Evolutionary conservation across 1,140 invertebrate species (phyloP).

Genomic region (Coptotermes formosanus): DNA sequence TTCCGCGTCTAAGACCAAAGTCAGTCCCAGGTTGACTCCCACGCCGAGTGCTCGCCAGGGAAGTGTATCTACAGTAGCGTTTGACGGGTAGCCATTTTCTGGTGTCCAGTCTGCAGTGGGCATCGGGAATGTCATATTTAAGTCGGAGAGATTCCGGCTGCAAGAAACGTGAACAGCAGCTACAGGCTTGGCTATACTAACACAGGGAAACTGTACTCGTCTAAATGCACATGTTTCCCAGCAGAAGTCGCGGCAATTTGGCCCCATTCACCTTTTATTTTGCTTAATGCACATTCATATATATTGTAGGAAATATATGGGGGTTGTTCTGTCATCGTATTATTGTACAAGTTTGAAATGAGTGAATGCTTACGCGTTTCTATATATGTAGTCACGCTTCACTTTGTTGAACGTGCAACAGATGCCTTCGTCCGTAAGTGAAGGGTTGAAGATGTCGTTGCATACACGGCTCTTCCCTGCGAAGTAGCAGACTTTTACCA

Average conservation of each 20-base stretch:
- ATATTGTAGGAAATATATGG: no score
- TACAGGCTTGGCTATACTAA: no score
- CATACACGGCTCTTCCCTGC: constrained; percentile 58
- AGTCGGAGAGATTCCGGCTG: constrained; percentile 52
- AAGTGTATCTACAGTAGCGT: constrained; percentile 56
- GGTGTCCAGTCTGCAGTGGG: constrained; percentile 70
- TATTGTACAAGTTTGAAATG: no score
- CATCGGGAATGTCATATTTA: constrained; percentile 64
- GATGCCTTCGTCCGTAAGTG: constrained; percentile 75
- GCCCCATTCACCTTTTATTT: no score
- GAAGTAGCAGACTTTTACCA: constrained; percentile 68
- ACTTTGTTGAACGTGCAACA: constrained; percentile 80
- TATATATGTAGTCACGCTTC: constrained; percentile 62
- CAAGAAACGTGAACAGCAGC: background rate
- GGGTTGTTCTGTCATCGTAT: no score
- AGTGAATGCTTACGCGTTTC: constrained; percentile 59
- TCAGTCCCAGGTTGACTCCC: constrained; percentile 68
- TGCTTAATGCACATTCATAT: no score
- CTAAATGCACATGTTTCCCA: no score
- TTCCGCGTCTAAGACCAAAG: constrained; percentile 67
- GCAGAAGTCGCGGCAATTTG: no score
- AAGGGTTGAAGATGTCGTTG: constrained; percentile 66
- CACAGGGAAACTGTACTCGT: no score
- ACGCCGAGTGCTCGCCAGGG: constrained; percentile 63
- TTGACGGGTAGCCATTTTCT: constrained; percentile 62